Evolutionary conservation across 2,797 vertebrate species (phyloP), one percentile per base, ranked within the genome.

Genomic region (Vireo griseus): DNA sequence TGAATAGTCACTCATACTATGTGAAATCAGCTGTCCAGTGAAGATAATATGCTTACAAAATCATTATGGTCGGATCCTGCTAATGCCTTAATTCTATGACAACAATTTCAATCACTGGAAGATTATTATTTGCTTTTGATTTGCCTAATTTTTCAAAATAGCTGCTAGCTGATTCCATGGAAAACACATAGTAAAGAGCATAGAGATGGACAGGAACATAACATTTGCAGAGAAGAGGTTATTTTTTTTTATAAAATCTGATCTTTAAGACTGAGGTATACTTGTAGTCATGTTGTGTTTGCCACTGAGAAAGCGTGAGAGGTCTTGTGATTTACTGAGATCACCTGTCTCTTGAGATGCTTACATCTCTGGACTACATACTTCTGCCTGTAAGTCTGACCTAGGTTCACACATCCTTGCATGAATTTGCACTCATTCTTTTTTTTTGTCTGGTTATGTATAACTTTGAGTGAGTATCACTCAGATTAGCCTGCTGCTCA

Each of bases 71-170:
- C 84, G 57, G 55, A 72, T 78, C 29, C 18, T 75, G 26, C 26
- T 92, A 88, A 77, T 40, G 33, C 37, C 37, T 79, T 93, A 31
- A 68, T 50, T 91, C 48, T 29, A 87, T 76, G 45, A 68, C 88
- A 95, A 37, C 57, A 95, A 58, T 68, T 96, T 91, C 33, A 84
- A 80, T 55, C 44, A 52, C 31, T 75, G 51, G n/a, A 55, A 95
- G 96, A 92, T 84, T 79, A 33, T 81, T 94, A 81, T 72, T 95
- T 86, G 50, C 75, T 94, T 94, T 58, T 95, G n/a, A 91, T 94
- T 90, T 93, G 65, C 48, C 66, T 90, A 55, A 63, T 87, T 95
- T 95, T 82, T 93, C 47, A 80, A 33, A 65, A 35, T 35, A 22
- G 5, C 44, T 96, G 6, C 28, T 52, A 35, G 24, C n/a, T 86